Evolutionary conservation across 1,140 invertebrate species (phyloP), one percentile per base, ranked within the genome.

Genomic region (Sycobia sp.): DNA sequence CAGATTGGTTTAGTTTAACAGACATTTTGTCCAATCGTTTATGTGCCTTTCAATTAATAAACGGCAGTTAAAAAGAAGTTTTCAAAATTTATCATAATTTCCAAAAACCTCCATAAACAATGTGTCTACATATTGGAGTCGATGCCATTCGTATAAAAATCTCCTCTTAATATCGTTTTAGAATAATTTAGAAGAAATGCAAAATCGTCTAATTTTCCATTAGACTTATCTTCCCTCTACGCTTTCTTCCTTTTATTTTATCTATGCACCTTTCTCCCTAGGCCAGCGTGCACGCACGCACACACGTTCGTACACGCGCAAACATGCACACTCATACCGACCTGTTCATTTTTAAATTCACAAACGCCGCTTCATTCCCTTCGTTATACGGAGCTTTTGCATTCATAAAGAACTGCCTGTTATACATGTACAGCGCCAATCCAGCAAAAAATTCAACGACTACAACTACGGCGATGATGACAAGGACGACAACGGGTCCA

Each of bases 361-460:
- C 47, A 58, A 57, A 53, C 27, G 55, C 53, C 25, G 38, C 25
- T 20, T 22, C 22, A 13, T 7, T 14, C 38, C 38, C 62, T 54
- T 65, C 62, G 62, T 65, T 65, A 65, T 46, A 16, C 44, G 44
- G 29, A 65, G 38, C 54, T 65, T 64, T 43, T 53, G 47, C 46
- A 64, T 64, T 64, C 53, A 58, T 58, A 64, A 64, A 64, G 49
- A 32, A 14, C 36, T 1, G 27, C 3, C 10, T 14, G 9, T 11
- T 29, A 14, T 7, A 14, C 27, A 20, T 23, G 9, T 22, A 14
- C 4, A 27, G 25, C 9, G 62, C 18, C 23, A 53, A 64, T 64
- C 47, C 54, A 20, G 36, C 32, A 47, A 65, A 65, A 58, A 65
- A 65, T 59, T 59, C 55, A 65, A 65, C 62, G 55, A 65, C 58